Evolutionary conservation across 2,797 vertebrate species (phyloP).

Genomic region (Lithobates sylvaticus): DNA sequence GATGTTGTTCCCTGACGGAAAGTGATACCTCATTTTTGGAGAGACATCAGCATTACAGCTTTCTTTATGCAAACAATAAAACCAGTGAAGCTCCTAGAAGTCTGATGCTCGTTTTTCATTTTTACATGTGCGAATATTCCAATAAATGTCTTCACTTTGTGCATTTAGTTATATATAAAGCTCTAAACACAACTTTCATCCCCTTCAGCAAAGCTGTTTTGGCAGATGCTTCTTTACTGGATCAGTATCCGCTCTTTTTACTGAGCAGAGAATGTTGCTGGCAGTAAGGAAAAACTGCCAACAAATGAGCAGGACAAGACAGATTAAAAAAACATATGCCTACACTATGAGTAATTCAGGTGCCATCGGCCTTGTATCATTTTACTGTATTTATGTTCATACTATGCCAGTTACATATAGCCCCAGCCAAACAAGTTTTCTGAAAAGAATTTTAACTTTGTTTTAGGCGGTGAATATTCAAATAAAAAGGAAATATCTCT

Average conservation of each 20-base stretch:
- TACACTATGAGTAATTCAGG: neutral
- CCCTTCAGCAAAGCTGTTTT: constrained; percentile 2
- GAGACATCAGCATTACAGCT: constrained; percentile 37
- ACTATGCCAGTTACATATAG: no score
- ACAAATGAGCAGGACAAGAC: neutral
- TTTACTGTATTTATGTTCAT: no score
- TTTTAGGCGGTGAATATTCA: no score
- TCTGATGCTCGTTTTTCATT: constrained; percentile 3
- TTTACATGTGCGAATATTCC: constrained; percentile 5
- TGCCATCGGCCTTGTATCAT: neutral
- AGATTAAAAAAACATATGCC: neutral
- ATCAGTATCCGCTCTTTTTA: neutral
- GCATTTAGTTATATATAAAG: constrained; percentile 34
- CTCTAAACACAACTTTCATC: constrained; percentile 26
- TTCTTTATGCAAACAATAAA: constrained; percentile 5
- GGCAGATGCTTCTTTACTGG: constrained; percentile 3
- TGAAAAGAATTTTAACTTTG: no score
- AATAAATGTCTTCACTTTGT: constrained; percentile 50
- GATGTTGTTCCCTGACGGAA: neutral
- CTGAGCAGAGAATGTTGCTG: neutral
- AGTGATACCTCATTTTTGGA: neutral
- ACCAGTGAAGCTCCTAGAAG: neutral
- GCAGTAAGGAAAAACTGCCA: neutral
- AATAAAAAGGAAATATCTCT: no score
- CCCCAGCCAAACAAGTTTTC: no score